These are phyloP conservation scores for Nasonia oneida DNA, from an alignment of 2,888 invertebrate species.

Conservation along the genomic window DNA sequence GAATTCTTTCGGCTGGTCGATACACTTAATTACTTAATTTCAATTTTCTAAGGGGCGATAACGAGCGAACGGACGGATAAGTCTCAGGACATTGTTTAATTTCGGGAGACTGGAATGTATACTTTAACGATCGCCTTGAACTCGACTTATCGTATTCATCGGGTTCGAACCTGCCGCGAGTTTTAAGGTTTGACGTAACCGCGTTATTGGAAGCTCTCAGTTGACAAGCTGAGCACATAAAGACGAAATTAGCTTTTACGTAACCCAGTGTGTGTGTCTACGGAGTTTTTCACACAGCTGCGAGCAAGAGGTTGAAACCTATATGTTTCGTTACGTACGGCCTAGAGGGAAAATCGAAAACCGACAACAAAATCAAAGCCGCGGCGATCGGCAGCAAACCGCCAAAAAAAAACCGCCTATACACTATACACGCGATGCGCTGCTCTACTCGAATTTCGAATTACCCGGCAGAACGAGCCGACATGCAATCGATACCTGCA, in stretches of 20 bases:
- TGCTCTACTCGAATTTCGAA: conserved; percentile 19
- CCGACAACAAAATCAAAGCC: not conserved
- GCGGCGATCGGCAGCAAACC: not conserved
- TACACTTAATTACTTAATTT: conserved; percentile 48
- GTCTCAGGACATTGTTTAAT: not conserved
- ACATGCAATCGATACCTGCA: conserved; percentile 19
- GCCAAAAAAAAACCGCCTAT: not conserved
- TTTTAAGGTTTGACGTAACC: conserved; percentile 7
- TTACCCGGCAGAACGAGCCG: conserved; percentile 14
- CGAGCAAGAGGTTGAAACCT: no score
- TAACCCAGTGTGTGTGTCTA: not conserved
- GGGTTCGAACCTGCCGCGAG: not conserved
- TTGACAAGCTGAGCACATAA: conserved; percentile 21
- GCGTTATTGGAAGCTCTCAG: not conserved
- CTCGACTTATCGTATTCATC: not conserved
- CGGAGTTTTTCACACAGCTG: not conserved
- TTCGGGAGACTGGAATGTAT: not conserved
- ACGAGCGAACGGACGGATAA: not conserved
- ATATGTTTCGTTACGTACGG: not conserved
- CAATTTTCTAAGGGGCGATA: conserved; percentile 1
- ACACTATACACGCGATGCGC: not conserved
- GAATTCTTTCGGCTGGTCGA: not conserved
- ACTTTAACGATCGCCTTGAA: not conserved
- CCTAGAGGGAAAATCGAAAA: not conserved
- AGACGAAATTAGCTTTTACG: conserved; percentile 8